Percentiles rank a stretch among this genome's conserved stretches.
These are phyloP conservation scores for Thunnus albacares DNA, from an alignment of 2,797 vertebrate species.

Conservation along the genomic window DNA sequence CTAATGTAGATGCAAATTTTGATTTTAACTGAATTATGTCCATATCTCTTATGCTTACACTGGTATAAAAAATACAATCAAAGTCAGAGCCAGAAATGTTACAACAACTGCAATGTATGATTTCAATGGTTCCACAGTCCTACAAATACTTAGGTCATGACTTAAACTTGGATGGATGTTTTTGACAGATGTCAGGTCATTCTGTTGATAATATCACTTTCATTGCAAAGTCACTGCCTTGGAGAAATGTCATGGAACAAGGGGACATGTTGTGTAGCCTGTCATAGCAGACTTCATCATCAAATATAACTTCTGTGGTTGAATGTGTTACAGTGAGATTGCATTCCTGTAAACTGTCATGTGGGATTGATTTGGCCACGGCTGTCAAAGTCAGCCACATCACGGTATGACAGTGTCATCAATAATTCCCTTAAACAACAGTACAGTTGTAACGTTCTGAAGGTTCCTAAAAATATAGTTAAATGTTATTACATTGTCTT, in stretches of 20 bases:
- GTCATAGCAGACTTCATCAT: neutral
- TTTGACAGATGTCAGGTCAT: conserved; percentile 4
- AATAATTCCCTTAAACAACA: neutral
- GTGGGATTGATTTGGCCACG: neutral
- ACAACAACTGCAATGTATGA: neutral
- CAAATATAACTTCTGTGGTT: neutral
- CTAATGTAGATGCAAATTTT: too few relatives aligned
- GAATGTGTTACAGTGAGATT: neutral
- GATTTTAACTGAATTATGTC: too few relatives aligned
- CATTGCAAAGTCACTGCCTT: neutral
- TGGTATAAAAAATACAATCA: too few relatives aligned
- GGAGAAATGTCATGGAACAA: neutral
- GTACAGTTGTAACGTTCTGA: neutral
- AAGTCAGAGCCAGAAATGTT: too few relatives aligned
- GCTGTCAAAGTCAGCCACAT: conserved; percentile 3
- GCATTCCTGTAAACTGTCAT: neutral
- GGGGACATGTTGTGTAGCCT: neutral
- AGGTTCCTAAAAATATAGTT: neutral
- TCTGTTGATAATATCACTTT: neutral
- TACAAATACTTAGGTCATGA: too few relatives aligned
- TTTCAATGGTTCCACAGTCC: too few relatives aligned
- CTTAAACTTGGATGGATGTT: neutral
- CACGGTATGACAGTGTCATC: neutral
- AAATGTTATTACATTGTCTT: neutral
- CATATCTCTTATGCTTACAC: too few relatives aligned